Evolutionary conservation across 2,113 vertebrate genomes (phyloP).

Genomic region (Xiphorhynchus elegans): DNA sequence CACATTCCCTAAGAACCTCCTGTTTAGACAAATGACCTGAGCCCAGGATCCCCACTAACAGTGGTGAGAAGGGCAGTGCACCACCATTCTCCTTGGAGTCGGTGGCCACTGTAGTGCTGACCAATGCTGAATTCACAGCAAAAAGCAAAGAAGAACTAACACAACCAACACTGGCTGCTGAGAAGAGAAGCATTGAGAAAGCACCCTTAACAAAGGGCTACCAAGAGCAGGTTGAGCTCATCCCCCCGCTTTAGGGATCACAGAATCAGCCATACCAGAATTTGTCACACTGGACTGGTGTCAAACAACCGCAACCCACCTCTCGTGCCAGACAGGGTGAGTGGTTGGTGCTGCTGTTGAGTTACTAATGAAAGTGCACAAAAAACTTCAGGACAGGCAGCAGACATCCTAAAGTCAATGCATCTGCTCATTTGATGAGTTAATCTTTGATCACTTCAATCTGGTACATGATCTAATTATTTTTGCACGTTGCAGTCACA

Average conservation of each 20-base stretch:
- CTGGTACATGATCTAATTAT: not conserved
- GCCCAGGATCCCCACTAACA: not conserved
- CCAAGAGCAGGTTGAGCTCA: not conserved
- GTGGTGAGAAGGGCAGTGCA: not conserved
- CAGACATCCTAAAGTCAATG: not conserved
- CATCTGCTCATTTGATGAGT: not conserved
- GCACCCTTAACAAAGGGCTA: not conserved
- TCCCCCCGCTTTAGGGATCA: rapidly evolving
- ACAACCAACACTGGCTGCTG: rapidly evolving
- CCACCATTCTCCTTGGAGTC: not conserved
- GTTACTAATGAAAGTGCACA: rapidly evolving
- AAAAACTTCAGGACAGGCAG: not conserved
- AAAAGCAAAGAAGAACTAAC: not conserved
- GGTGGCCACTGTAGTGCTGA: not conserved
- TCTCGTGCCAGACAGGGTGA: not conserved
- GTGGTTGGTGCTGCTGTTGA: not conserved
- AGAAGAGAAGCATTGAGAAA: not conserved
- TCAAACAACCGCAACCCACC: not conserved
- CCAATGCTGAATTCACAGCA: not conserved
- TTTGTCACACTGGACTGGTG: rapidly evolving
- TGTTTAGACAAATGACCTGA: not conserved
- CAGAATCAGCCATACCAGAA: not conserved
- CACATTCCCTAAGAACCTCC: rapidly evolving
- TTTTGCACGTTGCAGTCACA: conserved; percentile 1
- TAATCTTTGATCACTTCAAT: not conserved